Percentiles rank a stretch among this genome's conserved stretches.
Evolutionary conservation across 2,113 vertebrate genomes (phyloP).

Genomic region (Myocastor coypus): DNA sequence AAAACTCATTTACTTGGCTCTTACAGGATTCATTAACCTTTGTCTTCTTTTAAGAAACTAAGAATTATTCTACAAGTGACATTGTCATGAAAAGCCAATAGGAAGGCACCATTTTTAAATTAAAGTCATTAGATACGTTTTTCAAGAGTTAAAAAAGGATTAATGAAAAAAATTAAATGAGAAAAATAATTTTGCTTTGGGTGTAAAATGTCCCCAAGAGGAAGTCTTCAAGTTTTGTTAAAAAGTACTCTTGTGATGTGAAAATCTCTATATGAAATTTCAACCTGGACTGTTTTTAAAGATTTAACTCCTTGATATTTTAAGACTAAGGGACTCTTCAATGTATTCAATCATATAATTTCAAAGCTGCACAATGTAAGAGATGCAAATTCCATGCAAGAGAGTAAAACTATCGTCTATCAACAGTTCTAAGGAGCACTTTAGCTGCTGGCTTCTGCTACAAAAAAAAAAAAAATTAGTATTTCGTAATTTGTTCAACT

Average conservation of each 20-base stretch:
- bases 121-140: conserved; percentile 81
- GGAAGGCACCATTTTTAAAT: conserved; percentile 81
- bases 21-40: conserved; percentile 82
- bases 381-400: not conserved
- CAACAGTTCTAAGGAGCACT: not conserved
- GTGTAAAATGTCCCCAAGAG: conserved; percentile 74
- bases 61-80: conserved; percentile 78
- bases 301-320: conserved; percentile 70
- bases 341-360: conserved; percentile 14
- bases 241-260: conserved; percentile 64
- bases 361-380: not conserved
- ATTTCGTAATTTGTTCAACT: conserved; percentile 34
- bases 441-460: too few relatives aligned
- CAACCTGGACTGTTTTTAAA: conserved; percentile 58
- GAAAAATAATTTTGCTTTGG: conserved; percentile 84
- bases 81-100: conserved; percentile 81
- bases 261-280: conserved; percentile 69
- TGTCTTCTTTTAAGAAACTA: conserved; percentile 81
- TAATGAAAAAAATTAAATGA: conserved; percentile 77
- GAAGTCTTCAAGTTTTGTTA: conserved; percentile 69
- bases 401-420: not conserved
- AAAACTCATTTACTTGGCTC: conserved; percentile 79
- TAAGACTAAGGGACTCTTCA: conserved; percentile 20
- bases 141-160: conserved; percentile 81
- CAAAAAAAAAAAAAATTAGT: not conserved